Percentiles rank a stretch among this genome's conserved stretches.
Conservation (phyloP, 2,888 invertebrate species). For the Hipparchia semele region DNA sequence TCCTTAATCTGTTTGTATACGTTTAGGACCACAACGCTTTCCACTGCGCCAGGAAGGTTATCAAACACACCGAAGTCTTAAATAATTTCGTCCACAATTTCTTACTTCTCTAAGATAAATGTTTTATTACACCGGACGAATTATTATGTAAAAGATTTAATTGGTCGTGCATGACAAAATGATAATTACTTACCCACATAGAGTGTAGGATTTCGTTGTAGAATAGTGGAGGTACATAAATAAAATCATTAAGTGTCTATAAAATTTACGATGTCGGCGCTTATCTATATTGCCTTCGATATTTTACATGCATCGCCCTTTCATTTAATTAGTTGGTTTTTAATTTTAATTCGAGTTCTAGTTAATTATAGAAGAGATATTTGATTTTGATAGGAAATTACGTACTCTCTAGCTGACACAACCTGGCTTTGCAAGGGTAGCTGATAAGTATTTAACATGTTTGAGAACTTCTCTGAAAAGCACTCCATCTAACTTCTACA, state of each 20-base stretch:
- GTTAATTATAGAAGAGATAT: conserved; percentile 17
- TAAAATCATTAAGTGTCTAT: conserved; percentile 41
- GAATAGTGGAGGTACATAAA: conserved; percentile 38
- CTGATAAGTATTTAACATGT: background rate
- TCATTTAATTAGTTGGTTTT: conserved; percentile 32
- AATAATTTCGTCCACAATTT: background rate
- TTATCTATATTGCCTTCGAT: conserved; percentile 33
- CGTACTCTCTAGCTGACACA: background rate
- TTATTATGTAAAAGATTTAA: conserved; percentile 35
- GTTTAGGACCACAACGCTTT: too few species aligned
- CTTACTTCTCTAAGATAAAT: background rate
- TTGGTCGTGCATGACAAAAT: conserved; percentile 45
- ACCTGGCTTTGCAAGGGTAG: background rate
- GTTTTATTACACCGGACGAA: conserved; percentile 16
- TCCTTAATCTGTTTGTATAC: too few species aligned
- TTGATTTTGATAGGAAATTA: background rate
- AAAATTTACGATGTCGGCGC: conserved; percentile 41
- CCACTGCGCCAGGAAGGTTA: too few species aligned
- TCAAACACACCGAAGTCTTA: too few species aligned
- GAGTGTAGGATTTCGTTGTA: conserved; percentile 41
- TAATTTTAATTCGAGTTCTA: conserved; percentile 15
- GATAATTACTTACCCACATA: conserved; percentile 40
- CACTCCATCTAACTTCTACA: too few species aligned
- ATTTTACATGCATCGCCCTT: conserved; percentile 26
- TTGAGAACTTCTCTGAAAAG: background rate